Conservation (phyloP, 2,797 vertebrate species). For the Gobionotothen gibberifrons region DNA sequence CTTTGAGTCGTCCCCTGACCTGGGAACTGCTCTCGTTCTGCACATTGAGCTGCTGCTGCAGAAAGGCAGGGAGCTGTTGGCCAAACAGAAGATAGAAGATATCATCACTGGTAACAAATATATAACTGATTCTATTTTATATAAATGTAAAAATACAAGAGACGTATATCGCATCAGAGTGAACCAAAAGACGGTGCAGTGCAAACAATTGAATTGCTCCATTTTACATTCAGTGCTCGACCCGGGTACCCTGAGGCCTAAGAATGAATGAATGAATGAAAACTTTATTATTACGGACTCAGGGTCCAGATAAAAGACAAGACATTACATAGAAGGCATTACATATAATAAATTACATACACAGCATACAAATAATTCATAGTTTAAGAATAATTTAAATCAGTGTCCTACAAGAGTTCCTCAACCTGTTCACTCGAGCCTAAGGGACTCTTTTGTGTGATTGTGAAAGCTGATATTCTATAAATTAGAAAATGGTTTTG, state of each 20-base stretch:
- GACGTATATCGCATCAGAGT: too few species aligned
- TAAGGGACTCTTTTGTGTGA: background rate
- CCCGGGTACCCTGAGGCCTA: background rate
- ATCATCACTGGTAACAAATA: conserved; percentile 84
- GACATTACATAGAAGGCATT: too few species aligned
- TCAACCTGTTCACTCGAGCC: background rate
- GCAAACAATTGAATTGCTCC: background rate
- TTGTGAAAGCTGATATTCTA: conserved; percentile 13
- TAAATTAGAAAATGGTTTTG: conserved; percentile 7
- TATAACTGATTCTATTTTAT: too few species aligned
- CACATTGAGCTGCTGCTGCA: conserved; percentile 90
- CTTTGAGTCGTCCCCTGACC: conserved; percentile 89
- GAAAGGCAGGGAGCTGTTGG: conserved; percentile 87
- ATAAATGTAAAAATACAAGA: background rate
- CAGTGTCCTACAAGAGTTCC: too few species aligned
- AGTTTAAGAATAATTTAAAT: too few species aligned
- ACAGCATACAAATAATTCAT: too few species aligned
- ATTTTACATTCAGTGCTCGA: background rate
- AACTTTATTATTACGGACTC: too few species aligned
- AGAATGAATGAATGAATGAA: too few species aligned
- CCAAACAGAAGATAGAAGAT: conserved; percentile 92
- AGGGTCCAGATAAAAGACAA: too few species aligned
- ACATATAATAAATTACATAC: too few species aligned
- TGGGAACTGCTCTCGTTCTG: conserved; percentile 86
- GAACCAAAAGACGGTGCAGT: too few species aligned